These are phyloP conservation scores for Hestina assimilis DNA, from an alignment of 1,140 invertebrate species.

Conservation along the genomic window DNA sequence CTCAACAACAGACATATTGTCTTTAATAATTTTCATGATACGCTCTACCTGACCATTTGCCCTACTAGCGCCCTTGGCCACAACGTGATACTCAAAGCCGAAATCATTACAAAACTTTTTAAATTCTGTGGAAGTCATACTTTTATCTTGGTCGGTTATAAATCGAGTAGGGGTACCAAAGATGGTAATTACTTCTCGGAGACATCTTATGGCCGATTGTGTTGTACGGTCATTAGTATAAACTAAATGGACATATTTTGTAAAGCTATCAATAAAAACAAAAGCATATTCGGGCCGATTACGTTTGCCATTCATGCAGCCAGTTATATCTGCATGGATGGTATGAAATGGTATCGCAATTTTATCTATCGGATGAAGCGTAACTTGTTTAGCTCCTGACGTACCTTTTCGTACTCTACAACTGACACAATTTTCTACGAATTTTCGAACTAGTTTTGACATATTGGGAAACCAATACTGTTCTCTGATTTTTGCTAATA, in stretches of 20 bases:
- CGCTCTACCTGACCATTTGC: too few species aligned
- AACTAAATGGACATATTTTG: too few species aligned
- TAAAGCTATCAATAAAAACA: too few species aligned
- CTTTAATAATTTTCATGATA: constrained; percentile 32
- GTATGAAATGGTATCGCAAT: constrained; percentile 34
- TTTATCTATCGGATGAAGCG: constrained; percentile 39
- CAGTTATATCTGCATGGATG: too few species aligned
- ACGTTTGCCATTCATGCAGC: too few species aligned
- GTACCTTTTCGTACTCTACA: constrained; percentile 37
- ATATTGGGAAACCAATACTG: constrained; percentile 37
- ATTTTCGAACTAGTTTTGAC: constrained; percentile 34
- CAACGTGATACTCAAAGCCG: too few species aligned
- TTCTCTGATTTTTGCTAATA: constrained; percentile 31
- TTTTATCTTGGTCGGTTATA: too few species aligned
- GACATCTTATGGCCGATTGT: constrained; percentile 21
- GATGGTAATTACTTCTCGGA: constrained; percentile 27
- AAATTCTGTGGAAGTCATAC: too few species aligned
- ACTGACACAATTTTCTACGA: constrained; percentile 12
- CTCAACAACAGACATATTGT: constrained; percentile 28
- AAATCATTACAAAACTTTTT: constrained; percentile 33
- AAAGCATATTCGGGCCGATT: too few species aligned
- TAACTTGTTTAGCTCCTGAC: constrained; percentile 31
- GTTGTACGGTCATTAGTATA: too few species aligned
- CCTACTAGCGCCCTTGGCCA: too few species aligned
- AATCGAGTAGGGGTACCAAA: too few species aligned